Base-by-base conservation (phyloP, 2,113 vertebrate species). In the Catharus fuscescens region DNA sequence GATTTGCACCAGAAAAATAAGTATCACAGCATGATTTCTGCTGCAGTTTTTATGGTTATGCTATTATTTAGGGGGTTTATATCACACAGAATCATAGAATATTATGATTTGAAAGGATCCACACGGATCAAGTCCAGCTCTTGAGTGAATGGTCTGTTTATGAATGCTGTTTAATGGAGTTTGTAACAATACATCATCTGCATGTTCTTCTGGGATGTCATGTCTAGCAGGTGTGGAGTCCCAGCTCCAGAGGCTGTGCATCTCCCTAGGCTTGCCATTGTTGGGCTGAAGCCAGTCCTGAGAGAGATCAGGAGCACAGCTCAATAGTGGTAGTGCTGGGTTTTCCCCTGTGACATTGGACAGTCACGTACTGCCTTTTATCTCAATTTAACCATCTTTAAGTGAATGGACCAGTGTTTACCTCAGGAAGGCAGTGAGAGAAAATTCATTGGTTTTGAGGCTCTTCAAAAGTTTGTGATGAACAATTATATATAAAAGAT, bases 1-100 rank as follows among this genome's bases (percentile, higher is more conserved):
- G n/a, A 32, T 80, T 82, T 80, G 52, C 42, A 29, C 24, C 23
- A 44, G 66, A 86, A 95, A 91, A 91, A 34, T 66, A 78, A 83
- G 50, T 53, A n/a, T 93, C 45, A 32, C 2, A 5, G 44, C 56
- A 65, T 87, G 60, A 45, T 62, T 90, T 88, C 31, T 62, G 13
- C 77, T 87, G n/a, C 2, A 2, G 34, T 38, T 92, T 78, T 91
- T 85, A 47, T 8, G 9, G 38, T 70, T 92, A 38, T 52, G 15
- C 71, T 76, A 7, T 93, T 78, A 32, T 69, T 87, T 86, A 50
- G n/a, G 29, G 4, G 1, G 14, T 50, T 67, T 78, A 8, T 71
- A 54, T 59, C 71, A 48, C 47, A 47, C 9, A 54, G 54, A 69
- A 48, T 42, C 20, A 23, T 34, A 61, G 31, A 62, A 26, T 69